A percentile compares a stretch with the other conserved stretches of the same genome.
Conservation (phyloP, 1,140 invertebrate species). For the Artemia franciscana region DNA sequence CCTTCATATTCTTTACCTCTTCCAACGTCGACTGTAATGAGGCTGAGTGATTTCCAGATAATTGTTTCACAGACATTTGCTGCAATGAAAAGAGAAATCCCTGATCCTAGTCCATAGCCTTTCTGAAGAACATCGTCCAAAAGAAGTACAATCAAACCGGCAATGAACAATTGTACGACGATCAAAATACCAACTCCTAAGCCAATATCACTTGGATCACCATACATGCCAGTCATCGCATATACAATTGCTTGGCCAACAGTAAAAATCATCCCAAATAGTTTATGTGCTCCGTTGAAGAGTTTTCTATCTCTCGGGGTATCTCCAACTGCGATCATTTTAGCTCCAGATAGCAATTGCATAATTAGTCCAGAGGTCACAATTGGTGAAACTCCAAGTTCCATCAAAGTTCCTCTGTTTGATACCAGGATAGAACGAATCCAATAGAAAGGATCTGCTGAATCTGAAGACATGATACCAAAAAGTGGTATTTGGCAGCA, state of each 20-base stretch:
- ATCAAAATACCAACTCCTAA: conserved; percentile 94
- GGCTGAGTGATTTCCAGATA: conserved; percentile 99
- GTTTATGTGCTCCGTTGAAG: conserved; percentile 98
- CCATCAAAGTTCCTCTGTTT: conserved; percentile 98
- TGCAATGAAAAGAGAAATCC: no score
- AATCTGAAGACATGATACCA: conserved; percentile 99
- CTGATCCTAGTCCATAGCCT: no score
- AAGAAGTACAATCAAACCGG: conserved; percentile 83
- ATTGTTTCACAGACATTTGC: conserved; percentile 99
- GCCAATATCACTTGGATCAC: conserved; percentile 92
- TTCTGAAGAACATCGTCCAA: conserved; percentile 93
- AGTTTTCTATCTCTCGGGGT: conserved; percentile 95
- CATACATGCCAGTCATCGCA: no score
- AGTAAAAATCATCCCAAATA: conserved; percentile 99
- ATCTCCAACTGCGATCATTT: conserved; percentile 99
- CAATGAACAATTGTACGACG: conserved; percentile 97
- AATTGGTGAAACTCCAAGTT: conserved; percentile 99
- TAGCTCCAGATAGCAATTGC: conserved; percentile 96
- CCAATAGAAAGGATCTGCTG: conserved; percentile 99
- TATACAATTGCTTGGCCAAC: conserved; percentile 98
- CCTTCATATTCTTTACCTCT: conserved; percentile 95
- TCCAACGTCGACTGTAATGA: conserved; percentile 94
- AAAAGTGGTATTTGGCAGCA: conserved; percentile 98
- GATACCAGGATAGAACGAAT: conserved; percentile 98
- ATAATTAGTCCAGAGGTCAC: no score